Percentiles rank a stretch among this genome's conserved stretches.
phyloP scores from a whole-genome alignment of 2,888 invertebrate genomes.

The Lochmaea crataegi region DNA sequence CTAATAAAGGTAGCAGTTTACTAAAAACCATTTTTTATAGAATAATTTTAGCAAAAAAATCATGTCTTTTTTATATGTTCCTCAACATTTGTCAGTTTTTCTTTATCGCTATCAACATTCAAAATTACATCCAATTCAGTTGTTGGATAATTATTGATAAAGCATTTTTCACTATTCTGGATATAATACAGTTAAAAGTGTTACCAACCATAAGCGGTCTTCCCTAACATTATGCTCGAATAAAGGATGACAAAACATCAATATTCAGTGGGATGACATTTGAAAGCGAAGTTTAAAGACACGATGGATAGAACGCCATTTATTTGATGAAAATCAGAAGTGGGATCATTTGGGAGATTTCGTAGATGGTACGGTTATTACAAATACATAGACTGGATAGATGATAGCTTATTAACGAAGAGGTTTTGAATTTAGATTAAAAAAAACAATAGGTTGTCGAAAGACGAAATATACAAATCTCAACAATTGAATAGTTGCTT shows the following conservation, averaged over 20 bases:
- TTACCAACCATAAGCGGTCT: too few species aligned
- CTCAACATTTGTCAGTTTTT: too few species aligned
- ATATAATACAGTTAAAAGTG: not conserved
- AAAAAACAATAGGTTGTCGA: not conserved
- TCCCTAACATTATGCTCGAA: not conserved
- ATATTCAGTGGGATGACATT: conserved; percentile 10
- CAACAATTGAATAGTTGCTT: too few species aligned
- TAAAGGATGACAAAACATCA: conserved; percentile 17
- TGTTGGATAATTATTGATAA: not conserved
- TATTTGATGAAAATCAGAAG: conserved; percentile 14
- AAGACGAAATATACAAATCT: too few species aligned
- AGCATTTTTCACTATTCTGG: not conserved
- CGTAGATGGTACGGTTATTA: not conserved
- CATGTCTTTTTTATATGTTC: too few species aligned
- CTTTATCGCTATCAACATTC: not conserved
- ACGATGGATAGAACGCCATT: conserved; percentile 2
- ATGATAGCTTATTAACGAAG: not conserved
- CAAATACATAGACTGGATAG: not conserved
- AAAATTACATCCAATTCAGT: not conserved
- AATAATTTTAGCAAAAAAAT: too few species aligned
- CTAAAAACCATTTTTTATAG: too few species aligned
- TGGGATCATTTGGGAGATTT: not conserved
- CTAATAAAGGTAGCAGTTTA: too few species aligned
- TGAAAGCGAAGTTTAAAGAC: conserved; percentile 6
- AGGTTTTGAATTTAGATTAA: not conserved